Evolutionary conservation across 2,113 vertebrate genomes (phyloP).

Genomic region (Malurus alboscapulatus): DNA sequence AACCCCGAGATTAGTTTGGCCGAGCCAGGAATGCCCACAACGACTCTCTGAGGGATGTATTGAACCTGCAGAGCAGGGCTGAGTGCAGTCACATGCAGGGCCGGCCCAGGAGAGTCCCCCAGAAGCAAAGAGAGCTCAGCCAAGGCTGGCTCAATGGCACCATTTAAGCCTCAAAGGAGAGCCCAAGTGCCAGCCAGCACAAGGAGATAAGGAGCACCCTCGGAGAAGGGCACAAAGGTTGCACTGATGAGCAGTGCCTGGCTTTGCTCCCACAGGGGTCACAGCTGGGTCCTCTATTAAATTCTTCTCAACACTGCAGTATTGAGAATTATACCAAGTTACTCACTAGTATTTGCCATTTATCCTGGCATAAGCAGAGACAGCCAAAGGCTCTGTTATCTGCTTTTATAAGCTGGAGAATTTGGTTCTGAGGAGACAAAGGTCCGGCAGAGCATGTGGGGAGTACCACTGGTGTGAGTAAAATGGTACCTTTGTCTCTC

Average conservation of each 20-base stretch:
- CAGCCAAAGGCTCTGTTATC: constrained; percentile 23
- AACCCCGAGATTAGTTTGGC: neutral
- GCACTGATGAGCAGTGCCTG: constrained; percentile 4
- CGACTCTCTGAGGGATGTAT: neutral
- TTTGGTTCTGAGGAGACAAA: neutral
- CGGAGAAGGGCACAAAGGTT: constrained; percentile 36
- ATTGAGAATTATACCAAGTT: constrained; percentile 20
- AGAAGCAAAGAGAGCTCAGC: neutral
- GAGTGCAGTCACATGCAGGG: neutral
- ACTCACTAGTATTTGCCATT: neutral
- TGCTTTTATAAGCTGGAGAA: neutral
- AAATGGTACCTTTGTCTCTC: neutral
- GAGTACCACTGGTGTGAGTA: neutral
- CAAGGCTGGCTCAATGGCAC: neutral
- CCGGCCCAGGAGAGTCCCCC: neutral
- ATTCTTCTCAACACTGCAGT: constrained; percentile 25
- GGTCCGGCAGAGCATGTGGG: neutral
- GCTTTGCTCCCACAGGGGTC: constrained; percentile 20
- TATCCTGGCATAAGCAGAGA: neutral
- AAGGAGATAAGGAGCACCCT: constrained; percentile 25
- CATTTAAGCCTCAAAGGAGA: constrained; percentile 39
- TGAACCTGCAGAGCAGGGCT: neutral
- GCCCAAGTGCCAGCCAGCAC: constrained; percentile 51
- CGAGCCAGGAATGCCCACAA: neutral
- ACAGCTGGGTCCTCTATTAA: constrained; percentile 52